Conservation (phyloP, 2,113 vertebrate species). For the Pygoscelis adeliae region DNA sequence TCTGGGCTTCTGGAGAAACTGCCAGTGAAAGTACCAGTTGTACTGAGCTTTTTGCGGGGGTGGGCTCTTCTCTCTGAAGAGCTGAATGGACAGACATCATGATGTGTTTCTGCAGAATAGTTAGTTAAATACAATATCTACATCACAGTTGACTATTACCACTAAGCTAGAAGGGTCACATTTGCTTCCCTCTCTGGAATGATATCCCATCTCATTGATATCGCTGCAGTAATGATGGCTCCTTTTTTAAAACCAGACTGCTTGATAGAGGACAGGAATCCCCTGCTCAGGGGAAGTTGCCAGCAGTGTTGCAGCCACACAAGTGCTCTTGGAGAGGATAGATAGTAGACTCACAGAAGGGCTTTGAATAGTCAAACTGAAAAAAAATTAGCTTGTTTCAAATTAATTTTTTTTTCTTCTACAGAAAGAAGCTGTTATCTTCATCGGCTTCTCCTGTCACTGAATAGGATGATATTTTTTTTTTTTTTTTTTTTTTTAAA, state of each 20-base stretch:
- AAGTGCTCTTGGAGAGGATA: not conserved
- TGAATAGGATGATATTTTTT: fast-evolving
- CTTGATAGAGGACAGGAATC: not conserved
- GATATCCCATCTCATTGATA: not conserved
- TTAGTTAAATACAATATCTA: not conserved
- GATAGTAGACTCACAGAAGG: not conserved
- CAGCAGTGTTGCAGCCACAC: not conserved
- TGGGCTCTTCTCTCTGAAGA: not conserved
- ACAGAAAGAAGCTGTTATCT: not conserved
- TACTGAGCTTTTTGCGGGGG: not conserved
- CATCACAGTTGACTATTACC: not conserved
- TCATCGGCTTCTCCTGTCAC: not conserved
- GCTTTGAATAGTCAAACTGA: not conserved
- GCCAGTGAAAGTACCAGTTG: not conserved
- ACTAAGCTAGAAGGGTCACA: not conserved
- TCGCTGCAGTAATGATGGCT: not conserved
- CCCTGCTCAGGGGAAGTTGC: not conserved
- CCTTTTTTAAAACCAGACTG: not conserved
- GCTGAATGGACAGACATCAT: not conserved
- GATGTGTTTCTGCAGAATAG: not conserved
- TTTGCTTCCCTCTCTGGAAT: not conserved
- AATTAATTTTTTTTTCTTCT: not conserved
- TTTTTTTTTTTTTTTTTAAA: not conserved
- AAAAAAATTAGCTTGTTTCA: not conserved
- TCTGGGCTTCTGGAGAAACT: not conserved